These are phyloP conservation scores for Xiphophorus couchianus DNA, from an alignment of 2,113 vertebrate genomes.

Conservation along the genomic window DNA sequence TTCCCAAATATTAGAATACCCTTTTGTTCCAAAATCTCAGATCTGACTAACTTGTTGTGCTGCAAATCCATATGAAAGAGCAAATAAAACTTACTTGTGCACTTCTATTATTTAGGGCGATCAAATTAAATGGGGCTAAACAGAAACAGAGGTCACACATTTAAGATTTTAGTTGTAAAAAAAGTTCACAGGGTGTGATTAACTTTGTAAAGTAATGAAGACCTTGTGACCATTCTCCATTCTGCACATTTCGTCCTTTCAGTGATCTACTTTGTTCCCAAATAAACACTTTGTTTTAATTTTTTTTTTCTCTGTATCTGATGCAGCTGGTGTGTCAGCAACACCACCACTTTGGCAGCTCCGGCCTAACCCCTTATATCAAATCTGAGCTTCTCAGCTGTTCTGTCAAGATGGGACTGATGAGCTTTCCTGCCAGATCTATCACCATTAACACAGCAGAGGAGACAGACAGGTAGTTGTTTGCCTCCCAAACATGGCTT, in stretches of 20 bases:
- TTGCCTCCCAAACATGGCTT: neutral
- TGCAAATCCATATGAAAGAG: neutral
- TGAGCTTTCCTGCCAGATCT: neutral
- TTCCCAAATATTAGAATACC: neutral
- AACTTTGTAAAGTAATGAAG: no score
- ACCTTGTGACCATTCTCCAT: neutral
- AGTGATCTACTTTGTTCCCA: neutral
- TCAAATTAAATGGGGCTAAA: neutral
- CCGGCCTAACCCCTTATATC: neutral
- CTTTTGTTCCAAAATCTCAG: neutral
- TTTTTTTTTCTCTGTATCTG: neutral
- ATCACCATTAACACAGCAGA: neutral
- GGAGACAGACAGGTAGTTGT: neutral
- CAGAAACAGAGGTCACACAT: neutral
- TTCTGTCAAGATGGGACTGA: neutral
- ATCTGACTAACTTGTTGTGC: neutral
- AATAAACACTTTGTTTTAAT: no score
- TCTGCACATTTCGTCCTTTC: neutral
- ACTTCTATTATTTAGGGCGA: neutral
- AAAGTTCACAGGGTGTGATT: no score
- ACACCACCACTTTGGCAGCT: neutral
- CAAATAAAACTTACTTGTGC: neutral
- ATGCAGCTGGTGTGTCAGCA: neutral
- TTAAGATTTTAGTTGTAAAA: neutral
- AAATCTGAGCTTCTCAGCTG: neutral